Percentiles rank a stretch among this genome's conserved stretches.
Conservation (phyloP, 1,140 invertebrate genomes). For the Lordiphosa collinella region DNA sequence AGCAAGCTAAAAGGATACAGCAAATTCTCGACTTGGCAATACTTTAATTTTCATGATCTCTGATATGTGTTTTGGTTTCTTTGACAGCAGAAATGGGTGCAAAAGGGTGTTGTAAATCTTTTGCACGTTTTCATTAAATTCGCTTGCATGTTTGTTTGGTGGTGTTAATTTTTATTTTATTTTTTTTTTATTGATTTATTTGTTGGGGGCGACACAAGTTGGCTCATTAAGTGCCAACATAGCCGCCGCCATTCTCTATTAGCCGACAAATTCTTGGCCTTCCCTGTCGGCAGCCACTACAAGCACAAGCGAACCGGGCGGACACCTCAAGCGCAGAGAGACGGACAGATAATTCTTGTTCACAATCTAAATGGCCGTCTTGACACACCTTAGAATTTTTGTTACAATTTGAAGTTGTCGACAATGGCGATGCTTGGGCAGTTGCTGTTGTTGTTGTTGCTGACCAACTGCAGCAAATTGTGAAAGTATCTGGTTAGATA, state of each 20-base stretch:
- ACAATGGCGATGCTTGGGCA: constrained; percentile 54
- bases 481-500: constrained; percentile 62
- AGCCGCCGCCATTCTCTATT: constrained; percentile 68
- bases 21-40: no score
- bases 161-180: constrained; percentile 4
- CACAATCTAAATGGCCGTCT: constrained; percentile 77
- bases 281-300: constrained; percentile 55
- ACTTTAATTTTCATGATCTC: no score
- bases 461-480: constrained; percentile 72
- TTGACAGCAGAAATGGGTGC: no score
- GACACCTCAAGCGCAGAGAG: constrained; percentile 20
- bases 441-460: constrained; percentile 22
- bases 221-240: constrained; percentile 71
- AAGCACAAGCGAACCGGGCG: constrained; percentile 32
- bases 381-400: constrained; percentile 76
- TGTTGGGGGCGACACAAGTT: constrained; percentile 63
- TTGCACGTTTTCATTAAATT: constrained; percentile 1
- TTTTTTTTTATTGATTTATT: constrained; percentile 59
- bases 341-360: constrained; percentile 66
- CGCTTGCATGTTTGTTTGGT: constrained; percentile 4
- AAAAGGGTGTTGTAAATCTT: background rate
- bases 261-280: constrained; percentile 77
- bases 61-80: no score
- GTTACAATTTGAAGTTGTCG: constrained; percentile 77
- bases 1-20: no score